A percentile compares a stretch with the other conserved stretches of the same genome.
Conservation (phyloP, 1,140 invertebrate genomes). For the Metopolophium dirhodum region DNA sequence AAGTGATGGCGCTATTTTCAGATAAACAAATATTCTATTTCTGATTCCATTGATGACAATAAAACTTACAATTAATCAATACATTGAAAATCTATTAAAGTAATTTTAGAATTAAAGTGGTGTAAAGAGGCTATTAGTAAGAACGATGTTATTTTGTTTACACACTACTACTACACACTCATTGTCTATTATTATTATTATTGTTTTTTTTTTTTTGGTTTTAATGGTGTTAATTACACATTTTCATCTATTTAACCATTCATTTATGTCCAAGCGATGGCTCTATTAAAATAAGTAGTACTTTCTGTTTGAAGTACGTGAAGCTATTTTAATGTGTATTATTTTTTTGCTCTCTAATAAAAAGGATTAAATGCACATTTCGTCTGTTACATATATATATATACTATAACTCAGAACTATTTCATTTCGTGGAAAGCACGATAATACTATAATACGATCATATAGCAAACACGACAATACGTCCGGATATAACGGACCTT, state of each 20-base stretch:
- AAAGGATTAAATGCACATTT: background rate
- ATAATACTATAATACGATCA: too few species aligned
- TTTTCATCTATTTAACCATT: background rate
- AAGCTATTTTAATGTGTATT: background rate
- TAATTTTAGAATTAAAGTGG: constrained; percentile 12
- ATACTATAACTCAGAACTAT: background rate
- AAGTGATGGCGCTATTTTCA: background rate
- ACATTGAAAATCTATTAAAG: background rate
- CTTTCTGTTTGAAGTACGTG: background rate
- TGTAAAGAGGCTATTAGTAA: background rate
- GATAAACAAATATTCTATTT: constrained; percentile 21
- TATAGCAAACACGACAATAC: background rate
- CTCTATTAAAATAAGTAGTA: background rate
- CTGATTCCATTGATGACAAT: background rate
- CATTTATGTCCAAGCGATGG: background rate
- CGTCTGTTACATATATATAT: background rate
- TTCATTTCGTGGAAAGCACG: background rate
- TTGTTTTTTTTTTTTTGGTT: background rate
- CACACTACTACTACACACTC: background rate
- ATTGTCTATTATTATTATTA: background rate
- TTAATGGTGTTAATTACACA: background rate
- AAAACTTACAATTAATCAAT: constrained; percentile 27
- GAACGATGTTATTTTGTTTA: constrained; percentile 16
- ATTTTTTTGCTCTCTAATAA: background rate
- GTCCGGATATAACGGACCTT: too few species aligned